Evolutionary conservation across 2,113 vertebrate genomes (phyloP), one percentile per base, ranked within the genome.

Genomic region (Xyrauchen texanus): DNA sequence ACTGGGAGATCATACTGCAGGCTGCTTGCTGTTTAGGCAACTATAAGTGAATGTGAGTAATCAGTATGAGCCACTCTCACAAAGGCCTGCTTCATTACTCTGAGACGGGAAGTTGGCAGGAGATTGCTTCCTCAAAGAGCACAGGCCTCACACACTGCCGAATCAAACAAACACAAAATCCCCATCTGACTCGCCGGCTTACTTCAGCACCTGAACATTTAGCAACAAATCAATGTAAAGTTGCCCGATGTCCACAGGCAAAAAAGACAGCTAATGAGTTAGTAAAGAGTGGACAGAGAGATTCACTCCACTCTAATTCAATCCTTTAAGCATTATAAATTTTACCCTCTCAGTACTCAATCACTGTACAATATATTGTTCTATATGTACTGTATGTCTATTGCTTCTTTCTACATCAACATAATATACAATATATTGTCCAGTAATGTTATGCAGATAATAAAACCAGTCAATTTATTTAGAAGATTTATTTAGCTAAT

Each of bases 251-350:
- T 62, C 9, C 13, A 45, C 8, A n/a, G 47, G 13, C 52, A 74
- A 34, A 34, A 78, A 86, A 82, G 82, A 83, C 53, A 77, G 58
- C 81, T 62, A 77, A 60, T 85, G 76, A 84, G 84, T 78, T 53
- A 55, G 34, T n/a, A 60, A 34, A 10, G 44, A 61, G 82, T 79
- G 80, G 61, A 82, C 42, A 82, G 81, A 83, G 81, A 81, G 82
- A 86, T 87, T 90, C 85, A 84, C 87, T 89, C 21, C 21, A 34
- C 21, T n/a, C n/a, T n/a, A n/a, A n/a, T n/a, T n/a, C n/a, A 34
- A 34, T 34, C 21, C 21, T 34, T 34, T 34, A 34, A 34, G 21
- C 21, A 34, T 34, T 34, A 34, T 34, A 34, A 34, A 34, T 34
- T 34, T 34, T 34, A 34, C 21, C 21, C 21, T 34, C 21, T 34